Conservation (phyloP, 2,797 vertebrate genomes). For the Dendrocincla tyrannina region DNA sequence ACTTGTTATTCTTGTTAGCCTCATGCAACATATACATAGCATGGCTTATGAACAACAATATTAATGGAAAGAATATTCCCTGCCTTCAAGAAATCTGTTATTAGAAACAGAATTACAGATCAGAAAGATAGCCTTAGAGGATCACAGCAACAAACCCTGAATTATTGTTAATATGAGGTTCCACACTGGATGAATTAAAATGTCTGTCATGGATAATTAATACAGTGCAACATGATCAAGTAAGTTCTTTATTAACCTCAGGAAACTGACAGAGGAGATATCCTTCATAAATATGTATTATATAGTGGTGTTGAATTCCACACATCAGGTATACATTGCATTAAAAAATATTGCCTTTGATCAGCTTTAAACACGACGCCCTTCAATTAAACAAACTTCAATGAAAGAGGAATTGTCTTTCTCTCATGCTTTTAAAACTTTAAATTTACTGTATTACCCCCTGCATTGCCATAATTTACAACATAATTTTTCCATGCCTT, state of each 20-base stretch:
- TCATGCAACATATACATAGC: neutral
- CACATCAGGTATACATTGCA: neutral
- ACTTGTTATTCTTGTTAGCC: neutral
- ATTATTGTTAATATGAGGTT: conserved; percentile 35
- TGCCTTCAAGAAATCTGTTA: conserved; percentile 5
- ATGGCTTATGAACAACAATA: neutral
- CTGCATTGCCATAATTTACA: neutral
- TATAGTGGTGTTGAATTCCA: conserved; percentile 38
- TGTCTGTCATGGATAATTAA: conserved; percentile 50
- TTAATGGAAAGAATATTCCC: neutral
- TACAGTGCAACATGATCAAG: conserved; percentile 44
- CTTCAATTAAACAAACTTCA: neutral
- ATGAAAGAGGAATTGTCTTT: neutral
- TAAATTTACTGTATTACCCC: neutral
- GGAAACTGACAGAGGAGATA: conserved; percentile 16
- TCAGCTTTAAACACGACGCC: neutral
- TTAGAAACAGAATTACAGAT: conserved; percentile 37
- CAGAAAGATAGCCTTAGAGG: neutral
- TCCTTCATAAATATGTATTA: conserved; percentile 61
- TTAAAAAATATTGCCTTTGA: conserved; percentile 42
- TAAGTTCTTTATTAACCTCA: conserved; percentile 49
- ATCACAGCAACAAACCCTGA: neutral
- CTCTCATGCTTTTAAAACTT: neutral
- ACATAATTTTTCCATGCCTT: neutral
- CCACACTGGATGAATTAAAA: conserved; percentile 20